Percentiles rank a stretch among this genome's conserved stretches.
These are phyloP conservation scores for Dasypogon diadema DNA, from an alignment of 2,888 invertebrate genomes.

Conservation along the genomic window DNA sequence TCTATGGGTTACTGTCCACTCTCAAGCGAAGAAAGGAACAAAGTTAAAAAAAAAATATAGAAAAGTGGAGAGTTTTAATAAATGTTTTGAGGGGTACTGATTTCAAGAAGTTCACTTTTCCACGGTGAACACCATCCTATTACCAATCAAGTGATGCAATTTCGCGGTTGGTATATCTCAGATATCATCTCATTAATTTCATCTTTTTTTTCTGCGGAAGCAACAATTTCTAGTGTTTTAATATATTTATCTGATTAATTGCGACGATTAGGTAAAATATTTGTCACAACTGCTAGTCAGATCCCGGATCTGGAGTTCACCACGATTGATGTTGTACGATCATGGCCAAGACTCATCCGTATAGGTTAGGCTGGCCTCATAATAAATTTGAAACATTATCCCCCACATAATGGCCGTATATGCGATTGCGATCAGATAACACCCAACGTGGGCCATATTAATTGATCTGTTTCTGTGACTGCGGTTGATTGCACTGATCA, in stretches of 20 bases:
- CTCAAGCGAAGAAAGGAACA: no score
- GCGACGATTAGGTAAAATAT: slow-evolving; percentile 11
- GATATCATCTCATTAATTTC: slow-evolving; percentile 5
- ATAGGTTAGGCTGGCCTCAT: not conserved
- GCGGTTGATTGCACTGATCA: slow-evolving; percentile 30
- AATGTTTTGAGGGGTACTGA: no score
- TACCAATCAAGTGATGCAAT: no score
- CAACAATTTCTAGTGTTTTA: slow-evolving; percentile 30
- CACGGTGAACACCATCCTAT: no score
- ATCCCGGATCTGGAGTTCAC: slow-evolving; percentile 9
- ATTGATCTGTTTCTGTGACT: slow-evolving; percentile 46
- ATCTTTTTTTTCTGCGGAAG: not conserved
- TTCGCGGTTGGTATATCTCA: no score
- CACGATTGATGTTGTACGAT: slow-evolving; percentile 37
- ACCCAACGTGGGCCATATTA: slow-evolving; percentile 23
- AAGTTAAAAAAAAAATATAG: no score
- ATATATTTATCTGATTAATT: slow-evolving; percentile 18
- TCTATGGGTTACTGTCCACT: no score
- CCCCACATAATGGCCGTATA: not conserved
- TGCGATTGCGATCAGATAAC: slow-evolving; percentile 40
- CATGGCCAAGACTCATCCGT: slow-evolving; percentile 34
- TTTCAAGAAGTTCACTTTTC: no score
- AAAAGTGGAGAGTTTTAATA: no score
- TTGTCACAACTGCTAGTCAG: not conserved
- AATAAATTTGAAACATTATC: slow-evolving; percentile 52